Base-by-base conservation (phyloP, 2,113 vertebrate genomes). In the Nothoprocta perdicaria region DNA sequence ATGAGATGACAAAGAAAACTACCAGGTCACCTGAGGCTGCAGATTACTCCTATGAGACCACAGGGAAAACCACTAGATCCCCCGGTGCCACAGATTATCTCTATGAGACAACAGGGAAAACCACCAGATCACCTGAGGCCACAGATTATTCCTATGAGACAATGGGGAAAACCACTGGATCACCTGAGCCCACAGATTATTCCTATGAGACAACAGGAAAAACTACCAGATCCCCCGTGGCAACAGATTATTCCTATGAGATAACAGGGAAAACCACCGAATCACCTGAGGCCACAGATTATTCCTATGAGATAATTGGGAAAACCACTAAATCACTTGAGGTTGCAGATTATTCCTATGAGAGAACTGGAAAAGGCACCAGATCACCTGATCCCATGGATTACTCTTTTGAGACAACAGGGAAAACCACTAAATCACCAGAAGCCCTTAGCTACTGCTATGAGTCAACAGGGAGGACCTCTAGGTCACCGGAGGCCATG, bases 231-330 rank as follows among this genome's bases (percentile, higher is more conserved):
- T 75, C 95, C 75, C 91, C 92, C n/a, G 97, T 96, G 21, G 23
- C 46, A 29, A 67, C 92, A 9, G 83, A 83, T 76, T 98, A 97
- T 91, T 97, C 95, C 35, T 97, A 92, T 92, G 97, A 97, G 83
- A 88, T 73, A 84, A 92, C 15, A n/a, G 97, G 93, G 29, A 92
- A 88, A 93, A 14, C 79, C 52, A 58, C 71, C 12, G 94, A 87
- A 41, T 96, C 96, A 16, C 93, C 92, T 0, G 94, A 95, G 80
- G 55, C 80, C 55, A 82, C 92, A 19, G 91, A 84, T 79, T 97
- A 97, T 83, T 95, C 96, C n/a, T 97, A 94, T 79, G 97, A 98
- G 48, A 94, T 84, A 62, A 67, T 43, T 62, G 93, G 88, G 38
- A 96, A 97, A 91, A 82, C 85, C 31, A 81, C 67, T 40, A 95